Conservation (phyloP, 2,888 invertebrate genomes). For the Micoletzkya japonica region DNA sequence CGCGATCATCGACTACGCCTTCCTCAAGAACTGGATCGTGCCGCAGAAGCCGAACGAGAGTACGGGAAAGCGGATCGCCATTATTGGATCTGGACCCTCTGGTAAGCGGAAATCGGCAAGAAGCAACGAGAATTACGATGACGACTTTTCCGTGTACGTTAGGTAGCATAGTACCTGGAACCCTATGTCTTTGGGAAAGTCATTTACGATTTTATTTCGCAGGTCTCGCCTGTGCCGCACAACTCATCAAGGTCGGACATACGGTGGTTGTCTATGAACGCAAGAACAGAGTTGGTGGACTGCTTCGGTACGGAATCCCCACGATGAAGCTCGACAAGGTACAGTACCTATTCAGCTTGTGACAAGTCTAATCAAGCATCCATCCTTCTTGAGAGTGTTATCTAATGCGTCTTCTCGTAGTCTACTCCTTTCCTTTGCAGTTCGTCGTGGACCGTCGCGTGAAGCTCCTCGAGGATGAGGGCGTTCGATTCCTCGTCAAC, state of each 20-base stretch:
- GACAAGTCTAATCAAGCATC: no score
- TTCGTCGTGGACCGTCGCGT: slow-evolving; percentile 81
- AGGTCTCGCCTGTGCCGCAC: slow-evolving; percentile 89
- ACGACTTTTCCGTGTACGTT: no score
- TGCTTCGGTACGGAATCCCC: slow-evolving; percentile 91
- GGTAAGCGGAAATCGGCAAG: no score
- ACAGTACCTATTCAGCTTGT: background rate
- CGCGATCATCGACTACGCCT: slow-evolving; percentile 96
- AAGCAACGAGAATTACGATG: no score
- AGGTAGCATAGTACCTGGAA: no score
- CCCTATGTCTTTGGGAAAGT: no score
- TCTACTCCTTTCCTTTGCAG: slow-evolving; percentile 9
- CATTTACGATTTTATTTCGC: background rate
- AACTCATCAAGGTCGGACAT: slow-evolving; percentile 94
- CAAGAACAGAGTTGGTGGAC: slow-evolving; percentile 90
- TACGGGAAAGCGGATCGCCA: slow-evolving; percentile 81
- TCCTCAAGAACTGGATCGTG: slow-evolving; percentile 82
- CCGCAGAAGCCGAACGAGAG: slow-evolving; percentile 78
- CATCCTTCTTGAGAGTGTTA: no score
- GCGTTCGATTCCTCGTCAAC: slow-evolving; percentile 85
- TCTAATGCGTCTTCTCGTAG: no score
- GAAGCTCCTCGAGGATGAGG: slow-evolving; percentile 83
- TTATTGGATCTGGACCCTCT: slow-evolving; percentile 88
- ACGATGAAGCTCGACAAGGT: slow-evolving; percentile 93
- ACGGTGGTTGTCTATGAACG: slow-evolving; percentile 93